These are phyloP conservation scores for Macroglossus sobrinus DNA, from an alignment of 2,113 vertebrate species.

Conservation along the genomic window DNA sequence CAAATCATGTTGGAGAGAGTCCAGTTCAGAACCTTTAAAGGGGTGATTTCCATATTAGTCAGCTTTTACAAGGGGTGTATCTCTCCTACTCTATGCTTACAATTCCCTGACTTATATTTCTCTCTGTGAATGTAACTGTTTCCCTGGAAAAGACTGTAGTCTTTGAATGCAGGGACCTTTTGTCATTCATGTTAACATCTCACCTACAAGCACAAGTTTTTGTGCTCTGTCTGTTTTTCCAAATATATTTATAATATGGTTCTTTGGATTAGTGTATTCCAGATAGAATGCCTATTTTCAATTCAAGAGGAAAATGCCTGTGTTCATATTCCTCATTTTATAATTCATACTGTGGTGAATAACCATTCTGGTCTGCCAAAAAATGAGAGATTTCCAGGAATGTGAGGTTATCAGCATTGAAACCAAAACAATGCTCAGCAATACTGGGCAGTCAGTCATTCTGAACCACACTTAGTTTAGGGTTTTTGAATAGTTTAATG, in stretches of 20 bases:
- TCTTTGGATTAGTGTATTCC: background rate
- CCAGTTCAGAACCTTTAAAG: background rate
- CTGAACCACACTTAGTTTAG: background rate
- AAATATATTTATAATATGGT: background rate
- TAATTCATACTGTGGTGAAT: background rate
- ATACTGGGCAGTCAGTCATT: accelerated
- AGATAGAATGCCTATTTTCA: background rate
- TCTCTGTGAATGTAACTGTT: background rate
- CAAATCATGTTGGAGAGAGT: accelerated
- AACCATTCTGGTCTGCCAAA: background rate
- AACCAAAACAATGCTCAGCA: background rate
- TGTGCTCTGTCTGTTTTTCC: background rate
- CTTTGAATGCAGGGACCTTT: background rate
- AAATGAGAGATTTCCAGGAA: background rate
- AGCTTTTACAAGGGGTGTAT: accelerated
- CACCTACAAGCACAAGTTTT: accelerated
- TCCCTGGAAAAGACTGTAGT: background rate
- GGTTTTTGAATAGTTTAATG: background rate
- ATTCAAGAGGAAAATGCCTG: accelerated
- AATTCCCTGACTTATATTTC: background rate
- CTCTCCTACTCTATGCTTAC: background rate
- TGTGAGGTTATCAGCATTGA: background rate
- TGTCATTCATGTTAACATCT: background rate
- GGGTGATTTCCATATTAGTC: accelerated
- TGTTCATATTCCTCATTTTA: background rate